Conservation (phyloP, 2,888 invertebrate genomes). For the Argynnis bischoffii region DNA sequence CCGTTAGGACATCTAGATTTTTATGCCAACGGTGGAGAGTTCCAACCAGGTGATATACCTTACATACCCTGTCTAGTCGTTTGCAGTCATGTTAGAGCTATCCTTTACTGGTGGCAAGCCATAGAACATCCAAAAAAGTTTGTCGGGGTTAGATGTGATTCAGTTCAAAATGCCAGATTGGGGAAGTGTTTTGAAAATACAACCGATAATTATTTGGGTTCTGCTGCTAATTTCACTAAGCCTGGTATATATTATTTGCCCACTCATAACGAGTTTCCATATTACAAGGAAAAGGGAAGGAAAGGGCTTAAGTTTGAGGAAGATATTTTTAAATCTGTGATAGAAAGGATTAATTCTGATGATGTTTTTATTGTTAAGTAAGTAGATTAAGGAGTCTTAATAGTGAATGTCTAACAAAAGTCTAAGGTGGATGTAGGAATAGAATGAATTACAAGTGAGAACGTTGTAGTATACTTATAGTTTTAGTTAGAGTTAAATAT, state of each 20-base stretch:
- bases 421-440: no score
- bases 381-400: not conserved
- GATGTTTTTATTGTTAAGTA: constrained; percentile 48
- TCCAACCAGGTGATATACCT: constrained; percentile 65
- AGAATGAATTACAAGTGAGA: no score
- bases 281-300: constrained; percentile 63
- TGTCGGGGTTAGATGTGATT: constrained; percentile 61
- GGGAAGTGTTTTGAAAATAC: constrained; percentile 65
- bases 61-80: constrained; percentile 65
- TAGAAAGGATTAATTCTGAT: constrained; percentile 58
- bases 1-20: constrained; percentile 67
- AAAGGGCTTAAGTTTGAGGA: constrained; percentile 64
- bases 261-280: constrained; percentile 68
- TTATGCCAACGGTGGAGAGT: constrained; percentile 74
- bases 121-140: constrained; percentile 71
- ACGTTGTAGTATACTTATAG: no score
- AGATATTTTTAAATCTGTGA: constrained; percentile 61
- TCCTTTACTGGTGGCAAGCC: constrained; percentile 72
- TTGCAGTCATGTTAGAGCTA: constrained; percentile 64
- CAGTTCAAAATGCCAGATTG: constrained; percentile 65
- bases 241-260: constrained; percentile 67
- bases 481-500: no score
- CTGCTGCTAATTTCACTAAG: constrained; percentile 60
- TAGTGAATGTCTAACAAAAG: no score
- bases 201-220: constrained; percentile 59